phyloP scores from a whole-genome alignment of 1,140 invertebrate genomes.

The Drosophila sproati region DNA sequence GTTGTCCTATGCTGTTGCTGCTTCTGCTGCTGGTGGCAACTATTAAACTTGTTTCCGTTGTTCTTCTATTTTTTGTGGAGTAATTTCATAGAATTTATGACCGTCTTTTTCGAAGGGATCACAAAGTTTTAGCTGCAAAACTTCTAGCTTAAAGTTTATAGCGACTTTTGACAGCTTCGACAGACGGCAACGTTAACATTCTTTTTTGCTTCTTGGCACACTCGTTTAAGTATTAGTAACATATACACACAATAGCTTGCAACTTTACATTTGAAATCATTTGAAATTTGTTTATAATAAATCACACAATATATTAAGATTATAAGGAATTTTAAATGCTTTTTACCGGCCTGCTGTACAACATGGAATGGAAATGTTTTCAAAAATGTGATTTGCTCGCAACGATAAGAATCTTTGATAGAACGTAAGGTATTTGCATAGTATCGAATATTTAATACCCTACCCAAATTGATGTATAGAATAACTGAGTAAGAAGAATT shows the following conservation, averaged over 20 bases:
- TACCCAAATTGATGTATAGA: neutral
- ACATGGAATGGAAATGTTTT: neutral
- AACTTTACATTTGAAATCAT: neutral
- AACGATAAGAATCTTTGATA: neutral
- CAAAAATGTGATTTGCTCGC: constrained; percentile 4
- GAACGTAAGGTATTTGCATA: neutral
- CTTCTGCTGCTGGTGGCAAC: constrained; percentile 37
- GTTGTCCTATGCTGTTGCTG: constrained; percentile 1
- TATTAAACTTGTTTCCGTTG: constrained; percentile 79
- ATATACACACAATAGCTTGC: neutral
- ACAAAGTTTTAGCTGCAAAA: constrained; percentile 54
- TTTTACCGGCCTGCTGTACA: neutral
- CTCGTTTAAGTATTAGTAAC: neutral
- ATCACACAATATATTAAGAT: neutral
- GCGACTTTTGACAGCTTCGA: constrained; percentile 50
- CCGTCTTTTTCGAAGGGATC: constrained; percentile 70
- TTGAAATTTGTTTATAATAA: neutral
- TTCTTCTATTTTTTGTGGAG: constrained; percentile 49
- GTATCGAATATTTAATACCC: neutral
- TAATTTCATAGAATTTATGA: constrained; percentile 79
- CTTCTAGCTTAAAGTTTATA: constrained; percentile 37
- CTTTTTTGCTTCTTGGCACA: neutral
- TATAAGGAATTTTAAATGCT: neutral
- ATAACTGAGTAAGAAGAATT: neutral
- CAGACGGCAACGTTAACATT: constrained; percentile 28